phyloP scores from a whole-genome alignment of 2,888 invertebrate genomes.

The Ennomos fuscantarius region DNA sequence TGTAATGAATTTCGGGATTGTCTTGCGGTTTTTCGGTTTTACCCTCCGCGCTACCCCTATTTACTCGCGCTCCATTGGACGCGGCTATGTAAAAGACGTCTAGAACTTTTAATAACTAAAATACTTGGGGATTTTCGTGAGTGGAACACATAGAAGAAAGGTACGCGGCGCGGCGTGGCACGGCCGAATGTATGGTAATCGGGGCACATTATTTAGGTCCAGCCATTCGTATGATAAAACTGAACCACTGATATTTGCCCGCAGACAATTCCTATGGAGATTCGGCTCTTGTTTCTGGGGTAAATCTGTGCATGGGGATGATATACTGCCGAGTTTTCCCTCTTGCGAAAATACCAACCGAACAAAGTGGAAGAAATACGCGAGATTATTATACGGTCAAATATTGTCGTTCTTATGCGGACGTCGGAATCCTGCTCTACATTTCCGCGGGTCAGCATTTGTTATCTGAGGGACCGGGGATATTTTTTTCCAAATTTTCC shows the following conservation, averaged over 20 bases:
- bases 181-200: slow-evolving; percentile 77
- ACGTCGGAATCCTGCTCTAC: slow-evolving; percentile 42
- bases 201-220: slow-evolving; percentile 78
- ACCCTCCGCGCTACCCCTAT: slow-evolving; percentile 56
- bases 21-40: slow-evolving; percentile 79
- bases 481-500: slow-evolving; percentile 20
- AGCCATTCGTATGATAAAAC: slow-evolving; percentile 83
- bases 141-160: slow-evolving; percentile 39
- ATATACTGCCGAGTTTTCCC: slow-evolving; percentile 66
- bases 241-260: slow-evolving; percentile 78
- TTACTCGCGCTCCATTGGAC: slow-evolving; percentile 63
- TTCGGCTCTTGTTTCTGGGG: slow-evolving; percentile 78
- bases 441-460: slow-evolving; percentile 44
- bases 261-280: slow-evolving; percentile 83
- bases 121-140: slow-evolving; percentile 58
- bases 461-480: slow-evolving; percentile 33
- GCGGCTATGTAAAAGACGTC: slow-evolving; percentile 45
- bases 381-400: slow-evolving; percentile 50
- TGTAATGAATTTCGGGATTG: slow-evolving; percentile 84
- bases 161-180: slow-evolving; percentile 67
- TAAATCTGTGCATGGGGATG: slow-evolving; percentile 77
- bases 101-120: slow-evolving; percentile 44
- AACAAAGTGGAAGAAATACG: slow-evolving; percentile 52
- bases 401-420: slow-evolving; percentile 54
- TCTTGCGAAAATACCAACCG: slow-evolving; percentile 61